phyloP scores from a whole-genome alignment of 1,140 invertebrate species.

The Psix sp. region DNA sequence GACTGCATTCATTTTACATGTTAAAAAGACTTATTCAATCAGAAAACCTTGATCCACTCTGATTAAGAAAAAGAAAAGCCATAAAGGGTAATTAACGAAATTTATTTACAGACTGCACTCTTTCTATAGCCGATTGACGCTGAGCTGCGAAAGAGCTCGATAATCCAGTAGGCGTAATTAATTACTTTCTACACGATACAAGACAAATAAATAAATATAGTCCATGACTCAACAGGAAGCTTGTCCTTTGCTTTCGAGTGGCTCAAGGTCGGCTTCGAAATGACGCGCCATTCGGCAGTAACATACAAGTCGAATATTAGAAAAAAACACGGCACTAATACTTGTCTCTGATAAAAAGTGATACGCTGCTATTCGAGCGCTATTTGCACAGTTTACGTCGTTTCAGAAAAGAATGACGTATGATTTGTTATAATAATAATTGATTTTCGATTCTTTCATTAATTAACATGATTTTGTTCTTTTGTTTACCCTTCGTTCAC shows the following conservation, averaged over 20 bases:
- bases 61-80: conserved; percentile 15
- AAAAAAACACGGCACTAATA: conserved; percentile 17
- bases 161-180: conserved; percentile 12
- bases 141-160: conserved; percentile 4
- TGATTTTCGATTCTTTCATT: no score
- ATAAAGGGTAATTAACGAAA: conserved; percentile 28
- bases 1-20: no score
- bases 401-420: no score
- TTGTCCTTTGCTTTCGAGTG: conserved; percentile 32
- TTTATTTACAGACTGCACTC: conserved; percentile 5
- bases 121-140: conserved; percentile 5
- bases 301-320: conserved; percentile 35
- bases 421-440: no score
- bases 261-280: conserved; percentile 48
- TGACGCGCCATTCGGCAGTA: conserved; percentile 50
- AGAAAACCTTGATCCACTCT: conserved; percentile 13
- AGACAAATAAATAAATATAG: conserved; percentile 37
- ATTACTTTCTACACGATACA: conserved; percentile 32
- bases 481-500: no score
- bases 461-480: no score
- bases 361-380: conserved; percentile 7
- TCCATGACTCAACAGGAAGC: conserved; percentile 40
- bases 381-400: conserved; percentile 18
- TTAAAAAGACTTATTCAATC: conserved; percentile 6
- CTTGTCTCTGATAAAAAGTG: conserved; percentile 6